Evolutionary conservation across 2,113 vertebrate species (phyloP), one percentile per base, ranked within the genome.

Genomic region (Apus apus): DNA sequence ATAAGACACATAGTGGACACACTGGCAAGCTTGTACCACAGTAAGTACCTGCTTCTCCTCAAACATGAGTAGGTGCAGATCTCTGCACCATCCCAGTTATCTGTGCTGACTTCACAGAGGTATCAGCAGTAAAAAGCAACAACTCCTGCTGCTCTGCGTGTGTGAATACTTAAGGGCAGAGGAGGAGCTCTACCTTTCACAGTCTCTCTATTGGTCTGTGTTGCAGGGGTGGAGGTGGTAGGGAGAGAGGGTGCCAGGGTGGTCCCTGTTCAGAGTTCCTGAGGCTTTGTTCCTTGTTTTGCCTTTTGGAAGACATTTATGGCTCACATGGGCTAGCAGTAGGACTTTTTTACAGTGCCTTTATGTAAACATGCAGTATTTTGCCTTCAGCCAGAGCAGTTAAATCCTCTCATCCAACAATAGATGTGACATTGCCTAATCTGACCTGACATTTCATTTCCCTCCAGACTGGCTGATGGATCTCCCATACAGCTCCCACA

Each of bases 1-100:
- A 0, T 25, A 45, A 56, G 29, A 19, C 15, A 12, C 0, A 0
- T 19, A 54, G 30, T 23, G 29, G 36, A 29, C 8, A 6, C 5
- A 4, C 12, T 64, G 61, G 29, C 25, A 82, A 57, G 61, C 21
- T 64, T 68, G 16, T 61, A 20, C 19, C 50, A 9, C 16, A 32
- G 11, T 53, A 8, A 54, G 20, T 12, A 19, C 29, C 29, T 45
- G 8, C 8, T 90, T 70, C 19, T 75, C 40, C 32, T 81, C 16
- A 1, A 57, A 20, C 14, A 3, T 10, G 38, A 64, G 87, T 60
- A 72, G 7, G 8, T 77, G 23, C 15, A 46, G 36, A 11, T 58
- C 26, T 70, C 13, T 1, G 51, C 16, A 65, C 58, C 17, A 23
- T 45, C 45, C 58, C 2, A 2, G 0, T 51, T 85, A 25, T 36